Base-by-base conservation (phyloP, 2,113 vertebrate species). In the Pao palembangensis region DNA sequence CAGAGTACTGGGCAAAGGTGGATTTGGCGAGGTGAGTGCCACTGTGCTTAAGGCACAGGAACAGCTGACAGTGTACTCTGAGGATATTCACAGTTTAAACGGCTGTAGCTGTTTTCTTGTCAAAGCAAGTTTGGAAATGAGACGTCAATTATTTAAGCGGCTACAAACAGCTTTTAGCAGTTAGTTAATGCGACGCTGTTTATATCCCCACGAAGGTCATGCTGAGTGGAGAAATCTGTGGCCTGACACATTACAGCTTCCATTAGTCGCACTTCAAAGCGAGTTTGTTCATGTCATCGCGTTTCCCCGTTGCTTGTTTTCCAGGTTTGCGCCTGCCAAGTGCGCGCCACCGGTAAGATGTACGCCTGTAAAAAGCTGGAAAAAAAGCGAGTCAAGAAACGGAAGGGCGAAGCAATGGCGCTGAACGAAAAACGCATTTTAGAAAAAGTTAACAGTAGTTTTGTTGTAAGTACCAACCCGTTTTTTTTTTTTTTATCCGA, bases 291-390 rank as follows among this genome's bases (percentile, higher is more conserved):
- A 61, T 74, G 60, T 62, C 64, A 76, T 69, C 47, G 17, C 38
- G 56, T 66, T 67, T 68, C 51, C 52, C 44, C 3, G 0, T 48
- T 65, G 17, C 68, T 54, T 74, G 63, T 77, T 71, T 71, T 70
- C 75, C 78, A 97, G 95, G 95, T 97, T 51, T 97, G 93, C 86
- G 95, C 94, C 80, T 96, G 95, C 86, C 94, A 96, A 90, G 95
- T 96, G 42, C 88, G 94, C 77, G 94, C 95, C 66, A 97, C 95
- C 61, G 94, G 95, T 87, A 96, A 95, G 88, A 94, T 97, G 94
- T 97, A 96, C 61, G 95, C 94, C 84, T 97, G 95, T 87, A 97
- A 97, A 91, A 97, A 95, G 85, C 92, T 97, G 78, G 93, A 93
- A 84, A 96, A 97, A 86, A 97, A 95, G 73, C 91, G 94, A 80